Evolutionary conservation across 2,797 vertebrate genomes (phyloP).

Genomic region (Sebastes kiyomatsui): DNA sequence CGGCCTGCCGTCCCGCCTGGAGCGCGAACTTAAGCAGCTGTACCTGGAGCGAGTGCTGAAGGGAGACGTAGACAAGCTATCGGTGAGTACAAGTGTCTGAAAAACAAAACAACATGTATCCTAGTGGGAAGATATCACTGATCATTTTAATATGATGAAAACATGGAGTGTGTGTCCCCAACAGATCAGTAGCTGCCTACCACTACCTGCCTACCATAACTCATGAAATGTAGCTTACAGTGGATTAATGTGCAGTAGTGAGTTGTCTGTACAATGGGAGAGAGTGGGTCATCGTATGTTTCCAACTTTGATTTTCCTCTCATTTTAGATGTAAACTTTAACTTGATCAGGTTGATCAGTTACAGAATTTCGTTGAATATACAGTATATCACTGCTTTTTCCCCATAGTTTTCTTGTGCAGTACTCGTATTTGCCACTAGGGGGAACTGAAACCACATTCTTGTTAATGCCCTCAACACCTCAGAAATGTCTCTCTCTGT

Average conservation of each 20-base stretch:
- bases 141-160: not conserved
- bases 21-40: constrained; percentile 92
- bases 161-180: not conserved
- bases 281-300: not conserved
- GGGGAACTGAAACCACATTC: not conserved
- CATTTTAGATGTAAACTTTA: not conserved
- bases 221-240: not conserved
- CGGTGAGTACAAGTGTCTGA: constrained; percentile 76
- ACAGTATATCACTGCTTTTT: not conserved
- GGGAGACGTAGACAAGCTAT: constrained; percentile 93
- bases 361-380: not conserved
- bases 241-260: not conserved
- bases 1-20: constrained; percentile 90
- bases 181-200: not conserved
- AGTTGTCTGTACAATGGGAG: not conserved
- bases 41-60: constrained; percentile 93
- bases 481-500: not conserved
- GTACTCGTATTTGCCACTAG: not conserved
- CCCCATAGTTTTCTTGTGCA: not conserved
- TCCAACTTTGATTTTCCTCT: not conserved
- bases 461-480: not conserved
- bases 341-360: not conserved
- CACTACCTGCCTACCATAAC: no score
- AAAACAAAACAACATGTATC: not conserved
- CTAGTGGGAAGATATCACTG: not conserved